Conservation (phyloP, 1,140 invertebrate species). For the Drosophila eugracilis region DNA sequence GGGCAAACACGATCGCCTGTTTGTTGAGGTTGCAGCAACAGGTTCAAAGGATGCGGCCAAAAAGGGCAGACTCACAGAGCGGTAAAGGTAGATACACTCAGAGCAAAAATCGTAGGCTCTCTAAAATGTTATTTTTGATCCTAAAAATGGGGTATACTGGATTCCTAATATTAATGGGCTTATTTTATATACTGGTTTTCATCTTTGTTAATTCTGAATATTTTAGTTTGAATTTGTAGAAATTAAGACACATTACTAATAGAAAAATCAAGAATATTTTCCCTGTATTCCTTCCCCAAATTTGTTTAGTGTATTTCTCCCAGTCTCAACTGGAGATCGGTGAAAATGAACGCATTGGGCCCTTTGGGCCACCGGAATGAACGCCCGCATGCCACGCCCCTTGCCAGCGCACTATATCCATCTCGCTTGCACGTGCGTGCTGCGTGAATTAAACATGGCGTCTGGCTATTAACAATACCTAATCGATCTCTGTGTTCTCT, state of each 20-base stretch:
- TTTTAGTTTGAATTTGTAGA: too few species aligned
- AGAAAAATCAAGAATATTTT: too few species aligned
- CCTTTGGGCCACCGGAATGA: constrained; percentile 71
- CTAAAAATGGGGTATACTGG: too few species aligned
- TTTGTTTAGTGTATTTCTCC: neutral
- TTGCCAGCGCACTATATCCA: constrained; percentile 28
- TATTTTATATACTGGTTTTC: too few species aligned
- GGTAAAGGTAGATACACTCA: neutral
- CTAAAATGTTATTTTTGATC: neutral
- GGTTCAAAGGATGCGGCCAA: constrained; percentile 77
- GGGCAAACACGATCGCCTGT: constrained; percentile 61
- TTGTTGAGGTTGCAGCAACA: constrained; percentile 77
- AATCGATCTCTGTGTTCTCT: constrained; percentile 49
- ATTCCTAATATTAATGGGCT: too few species aligned
- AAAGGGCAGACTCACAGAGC: constrained; percentile 37
- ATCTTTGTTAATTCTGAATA: too few species aligned
- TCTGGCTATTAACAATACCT: constrained; percentile 48
- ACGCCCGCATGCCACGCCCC: constrained; percentile 74
- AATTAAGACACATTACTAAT: too few species aligned
- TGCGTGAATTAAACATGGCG: constrained; percentile 73
- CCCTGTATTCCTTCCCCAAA: too few species aligned
- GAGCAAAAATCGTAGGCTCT: neutral
- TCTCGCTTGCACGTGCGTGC: constrained; percentile 24
- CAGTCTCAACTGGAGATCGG: neutral
- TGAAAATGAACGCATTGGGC: constrained; percentile 61